Conservation (phyloP, 2,797 vertebrate genomes). For the Loriculus beryllinus region DNA sequence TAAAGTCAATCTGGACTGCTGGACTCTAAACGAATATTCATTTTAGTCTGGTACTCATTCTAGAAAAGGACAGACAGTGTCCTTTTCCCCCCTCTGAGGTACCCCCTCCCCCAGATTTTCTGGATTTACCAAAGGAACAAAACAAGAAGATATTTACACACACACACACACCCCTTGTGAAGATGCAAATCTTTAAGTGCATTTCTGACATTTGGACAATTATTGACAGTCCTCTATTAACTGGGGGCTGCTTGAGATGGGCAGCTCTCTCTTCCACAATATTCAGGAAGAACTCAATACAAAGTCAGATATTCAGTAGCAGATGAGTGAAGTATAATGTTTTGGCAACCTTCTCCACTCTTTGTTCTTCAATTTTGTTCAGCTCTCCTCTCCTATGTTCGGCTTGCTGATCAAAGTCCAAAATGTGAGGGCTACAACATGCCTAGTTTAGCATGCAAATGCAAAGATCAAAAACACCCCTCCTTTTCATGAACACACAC, state of each 20-base stretch:
- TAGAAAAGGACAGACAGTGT: background rate
- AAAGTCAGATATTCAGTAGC: background rate
- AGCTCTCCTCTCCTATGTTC: background rate
- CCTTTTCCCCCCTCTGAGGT: background rate
- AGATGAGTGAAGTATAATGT: background rate
- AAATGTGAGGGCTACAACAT: background rate
- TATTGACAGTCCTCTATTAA: background rate
- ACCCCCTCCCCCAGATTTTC: background rate
- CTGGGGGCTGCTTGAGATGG: background rate
- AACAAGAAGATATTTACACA: background rate
- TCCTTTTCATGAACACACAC: background rate
- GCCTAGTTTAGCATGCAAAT: background rate
- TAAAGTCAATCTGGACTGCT: background rate
- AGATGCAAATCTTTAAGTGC: background rate
- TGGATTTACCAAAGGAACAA: background rate
- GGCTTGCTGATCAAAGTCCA: background rate
- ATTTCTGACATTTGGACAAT: constrained; percentile 15
- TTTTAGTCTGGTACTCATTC: background rate
- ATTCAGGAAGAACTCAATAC: background rate
- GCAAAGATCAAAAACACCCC: background rate
- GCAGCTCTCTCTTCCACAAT: background rate
- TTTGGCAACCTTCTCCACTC: constrained; percentile 3
- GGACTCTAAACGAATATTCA: background rate
- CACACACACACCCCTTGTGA: background rate
- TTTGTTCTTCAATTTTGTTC: background rate